A percentile compares a stretch with the other conserved stretches of the same genome.
These are phyloP conservation scores for Spea multiplicata DNA, from an alignment of 2,113 vertebrate genomes.

Conservation along the genomic window DNA sequence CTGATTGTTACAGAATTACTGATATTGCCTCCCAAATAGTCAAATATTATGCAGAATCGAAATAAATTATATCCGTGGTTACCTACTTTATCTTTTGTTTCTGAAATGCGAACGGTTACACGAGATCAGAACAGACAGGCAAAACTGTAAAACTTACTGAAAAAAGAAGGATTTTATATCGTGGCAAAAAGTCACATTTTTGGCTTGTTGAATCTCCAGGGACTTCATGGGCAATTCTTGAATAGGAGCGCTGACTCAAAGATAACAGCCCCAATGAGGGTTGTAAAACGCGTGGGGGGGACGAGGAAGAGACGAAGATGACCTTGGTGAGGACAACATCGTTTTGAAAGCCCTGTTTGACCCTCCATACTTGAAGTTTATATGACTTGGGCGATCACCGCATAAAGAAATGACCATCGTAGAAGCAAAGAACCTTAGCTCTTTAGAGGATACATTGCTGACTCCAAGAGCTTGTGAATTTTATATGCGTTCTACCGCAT, in stretches of 20 bases:
- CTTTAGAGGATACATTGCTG: slow-evolving; percentile 8
- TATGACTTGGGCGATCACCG: slow-evolving; percentile 26
- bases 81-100: neutral
- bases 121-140: neutral
- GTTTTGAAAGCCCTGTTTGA: slow-evolving; percentile 6
- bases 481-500: neutral
- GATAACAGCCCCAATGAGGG: slow-evolving; percentile 22
- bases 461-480: slow-evolving; percentile 16
- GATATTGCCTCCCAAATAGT: no score
- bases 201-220: slow-evolving; percentile 13
- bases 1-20: no score
- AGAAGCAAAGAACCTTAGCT: neutral
- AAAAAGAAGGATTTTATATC: neutral
- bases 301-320: slow-evolving; percentile 6
- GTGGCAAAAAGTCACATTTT: slow-evolving; percentile 26
- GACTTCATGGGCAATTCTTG: slow-evolving; percentile 29
- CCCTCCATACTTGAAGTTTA: slow-evolving; percentile 37
- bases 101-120: neutral
- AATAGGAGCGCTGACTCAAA: slow-evolving; percentile 16
- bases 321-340: slow-evolving; percentile 31
- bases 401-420: slow-evolving; percentile 16
- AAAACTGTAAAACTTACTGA: slow-evolving; percentile 16
- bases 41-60: no score
- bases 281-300: slow-evolving; percentile 17
- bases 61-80: no score